These are phyloP conservation scores for Cataglyphis livida DNA, from an alignment of 2,888 invertebrate species.

Conservation along the genomic window DNA sequence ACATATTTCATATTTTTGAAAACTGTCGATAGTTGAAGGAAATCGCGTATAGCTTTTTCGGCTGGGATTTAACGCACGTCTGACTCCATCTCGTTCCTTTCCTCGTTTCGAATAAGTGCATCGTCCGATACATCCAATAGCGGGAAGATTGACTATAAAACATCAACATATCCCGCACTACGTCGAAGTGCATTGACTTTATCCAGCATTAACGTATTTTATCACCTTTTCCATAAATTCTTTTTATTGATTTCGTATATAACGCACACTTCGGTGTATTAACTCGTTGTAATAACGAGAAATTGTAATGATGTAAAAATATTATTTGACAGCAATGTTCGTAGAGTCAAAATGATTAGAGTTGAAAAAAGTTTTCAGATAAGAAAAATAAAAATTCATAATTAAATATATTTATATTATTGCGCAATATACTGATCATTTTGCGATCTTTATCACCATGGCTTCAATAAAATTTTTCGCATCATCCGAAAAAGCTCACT, in stretches of 20 bases:
- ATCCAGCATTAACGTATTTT: constrained; percentile 22
- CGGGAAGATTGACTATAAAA: constrained; percentile 32
- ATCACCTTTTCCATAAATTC: neutral
- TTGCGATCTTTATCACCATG: neutral
- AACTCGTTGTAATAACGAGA: neutral
- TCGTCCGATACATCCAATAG: constrained; percentile 15
- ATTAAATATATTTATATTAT: constrained; percentile 3
- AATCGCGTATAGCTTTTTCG: neutral
- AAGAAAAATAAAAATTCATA: neutral
- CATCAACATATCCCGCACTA: neutral
- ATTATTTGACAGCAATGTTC: neutral
- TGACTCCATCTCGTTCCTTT: constrained; percentile 45
- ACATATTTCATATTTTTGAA: constrained; percentile 13
- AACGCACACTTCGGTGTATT: neutral
- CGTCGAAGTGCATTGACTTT: constrained; percentile 5
- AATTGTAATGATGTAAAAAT: neutral
- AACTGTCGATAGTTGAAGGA: constrained; percentile 28
- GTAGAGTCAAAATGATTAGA: neutral
- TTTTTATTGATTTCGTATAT: constrained; percentile 21
- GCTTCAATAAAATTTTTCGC: neutral
- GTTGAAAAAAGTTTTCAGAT: constrained; percentile 6
- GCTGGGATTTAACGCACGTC: constrained; percentile 47
- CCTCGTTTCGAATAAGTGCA: constrained; percentile 41
- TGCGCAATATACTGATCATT: neutral
- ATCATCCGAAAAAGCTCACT: neutral